Conservation (phyloP, 2,113 vertebrate species). For the Junco hyemalis region DNA sequence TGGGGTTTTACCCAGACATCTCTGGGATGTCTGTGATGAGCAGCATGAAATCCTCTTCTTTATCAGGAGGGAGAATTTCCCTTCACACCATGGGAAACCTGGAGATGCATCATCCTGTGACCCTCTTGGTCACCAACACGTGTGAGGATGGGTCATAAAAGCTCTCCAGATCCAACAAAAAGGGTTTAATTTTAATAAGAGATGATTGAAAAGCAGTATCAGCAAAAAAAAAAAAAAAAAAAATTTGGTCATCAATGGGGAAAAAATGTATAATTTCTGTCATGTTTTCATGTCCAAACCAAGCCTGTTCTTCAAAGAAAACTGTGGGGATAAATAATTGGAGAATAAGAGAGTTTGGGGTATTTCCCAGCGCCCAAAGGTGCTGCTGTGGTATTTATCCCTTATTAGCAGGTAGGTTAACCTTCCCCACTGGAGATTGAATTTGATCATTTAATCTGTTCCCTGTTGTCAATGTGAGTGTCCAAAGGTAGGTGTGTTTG, state of each 20-base stretch:
- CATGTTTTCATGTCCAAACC: background rate
- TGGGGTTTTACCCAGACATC: background rate
- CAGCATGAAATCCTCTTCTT: background rate
- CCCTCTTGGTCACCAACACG: accelerated
- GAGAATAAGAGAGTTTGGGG: background rate
- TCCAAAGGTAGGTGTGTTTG: accelerated
- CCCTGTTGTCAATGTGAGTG: accelerated
- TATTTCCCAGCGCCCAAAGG: background rate
- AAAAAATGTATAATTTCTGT: accelerated
- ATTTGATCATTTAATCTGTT: background rate
- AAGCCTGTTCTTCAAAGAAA: background rate
- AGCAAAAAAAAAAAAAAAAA: background rate
- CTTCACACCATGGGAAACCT: background rate
- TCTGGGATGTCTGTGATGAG: background rate
- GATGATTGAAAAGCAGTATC: background rate
- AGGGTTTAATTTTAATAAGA: background rate
- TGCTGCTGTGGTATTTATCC: background rate
- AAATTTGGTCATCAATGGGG: background rate
- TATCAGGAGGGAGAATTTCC: background rate
- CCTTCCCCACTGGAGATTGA: background rate
- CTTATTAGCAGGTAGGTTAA: background rate
- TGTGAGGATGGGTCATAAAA: background rate
- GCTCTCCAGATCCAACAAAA: background rate
- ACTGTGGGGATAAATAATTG: background rate
- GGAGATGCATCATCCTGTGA: background rate